A percentile compares a stretch with the other conserved stretches of the same genome.
phyloP scores from a whole-genome alignment of 2,797 vertebrate genomes.

The Austrolebias charrua region DNA sequence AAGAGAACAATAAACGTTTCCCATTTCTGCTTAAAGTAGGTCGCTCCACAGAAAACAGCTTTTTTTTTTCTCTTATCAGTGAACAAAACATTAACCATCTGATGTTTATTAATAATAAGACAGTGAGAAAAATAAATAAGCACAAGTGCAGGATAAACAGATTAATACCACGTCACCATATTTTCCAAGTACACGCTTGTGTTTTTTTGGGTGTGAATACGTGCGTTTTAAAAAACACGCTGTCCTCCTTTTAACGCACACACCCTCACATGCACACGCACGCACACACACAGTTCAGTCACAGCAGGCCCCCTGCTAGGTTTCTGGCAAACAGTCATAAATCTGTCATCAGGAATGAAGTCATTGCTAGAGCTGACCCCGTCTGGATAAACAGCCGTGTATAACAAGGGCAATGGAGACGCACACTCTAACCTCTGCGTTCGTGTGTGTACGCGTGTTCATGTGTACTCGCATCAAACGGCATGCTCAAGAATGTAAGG shows the following conservation, averaged over 20 bases:
- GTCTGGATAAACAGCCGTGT: constrained; percentile 91
- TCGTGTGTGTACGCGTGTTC: constrained; percentile 21
- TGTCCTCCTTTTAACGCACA: constrained; percentile 83
- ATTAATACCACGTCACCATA: constrained; percentile 57
- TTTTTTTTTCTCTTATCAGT: constrained; percentile 24
- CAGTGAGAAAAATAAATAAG: constrained; percentile 69
- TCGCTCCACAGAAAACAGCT: constrained; percentile 15
- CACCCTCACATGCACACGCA: constrained; percentile 35
- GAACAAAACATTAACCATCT: constrained; percentile 52
- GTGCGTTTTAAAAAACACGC: constrained; percentile 85
- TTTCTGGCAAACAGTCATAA: constrained; percentile 84
- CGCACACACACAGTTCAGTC: constrained; percentile 58
- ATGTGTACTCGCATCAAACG: constrained; percentile 18
- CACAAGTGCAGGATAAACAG: constrained; percentile 56
- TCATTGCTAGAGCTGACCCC: constrained; percentile 88
- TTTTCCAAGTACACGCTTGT: constrained; percentile 75
- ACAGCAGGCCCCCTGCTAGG: constrained; percentile 72
- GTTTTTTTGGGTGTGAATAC: constrained; percentile 71
- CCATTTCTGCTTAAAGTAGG: constrained; percentile 27
- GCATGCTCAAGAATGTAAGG: constrained; percentile 3
- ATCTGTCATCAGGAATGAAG: constrained; percentile 92
- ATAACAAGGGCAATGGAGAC: constrained; percentile 81
- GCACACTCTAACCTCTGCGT: constrained; percentile 51
- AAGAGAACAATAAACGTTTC: constrained; percentile 56
- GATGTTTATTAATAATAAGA: constrained; percentile 58